Evolutionary conservation across 2,113 vertebrate species (phyloP), one percentile per base, ranked within the genome.

Genomic region (Pituophis catenifer): DNA sequence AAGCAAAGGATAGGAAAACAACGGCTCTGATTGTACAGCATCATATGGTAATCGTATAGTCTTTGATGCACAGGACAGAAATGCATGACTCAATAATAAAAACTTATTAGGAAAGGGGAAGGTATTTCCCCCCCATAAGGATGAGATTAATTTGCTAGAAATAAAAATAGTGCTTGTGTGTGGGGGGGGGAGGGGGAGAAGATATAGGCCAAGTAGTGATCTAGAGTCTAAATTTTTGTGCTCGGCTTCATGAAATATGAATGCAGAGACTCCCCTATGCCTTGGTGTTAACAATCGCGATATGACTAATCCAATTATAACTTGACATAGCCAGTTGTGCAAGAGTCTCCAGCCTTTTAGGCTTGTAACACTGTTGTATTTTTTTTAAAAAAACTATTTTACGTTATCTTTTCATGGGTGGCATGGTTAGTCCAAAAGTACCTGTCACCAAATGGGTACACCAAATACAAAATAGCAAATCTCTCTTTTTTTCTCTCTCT

Each of bases 61-160:
- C 89, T 93, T 95, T 96, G 93, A 26, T 88, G 92, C 89, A 86
- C 50, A 93, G 89, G 95, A 94, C 95, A 97, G 96, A 96, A 97
- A 97, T 94, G 91, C 81, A 85, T 97, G 95, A 95, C 95, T 97
- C 94, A 88, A 94, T 95, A 97, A 95, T 94, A 96, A 97, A 97
- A 97, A 97, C 94, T 96, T 97, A 93, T 97, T 97, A 96, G 92
- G 94, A 96, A 65, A 92, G 9, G 19, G 29, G 19, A 86, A 48
- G 21, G 2, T 17, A 48, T 94, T 95, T 97, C 95, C 11, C 75
- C 94, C 94, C 94, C 88, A 93, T 96, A 91, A 87, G 54, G 89
- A 93, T 94, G 95, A 96, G 96, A 96, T 96, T 17, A 38, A 81
- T 81, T 85, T 88, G 94, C 93, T 86, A 93, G 88, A 94, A 94